These are phyloP conservation scores for Pangasius macronema DNA, from an alignment of 2,797 vertebrate genomes.

Conservation along the genomic window DNA sequence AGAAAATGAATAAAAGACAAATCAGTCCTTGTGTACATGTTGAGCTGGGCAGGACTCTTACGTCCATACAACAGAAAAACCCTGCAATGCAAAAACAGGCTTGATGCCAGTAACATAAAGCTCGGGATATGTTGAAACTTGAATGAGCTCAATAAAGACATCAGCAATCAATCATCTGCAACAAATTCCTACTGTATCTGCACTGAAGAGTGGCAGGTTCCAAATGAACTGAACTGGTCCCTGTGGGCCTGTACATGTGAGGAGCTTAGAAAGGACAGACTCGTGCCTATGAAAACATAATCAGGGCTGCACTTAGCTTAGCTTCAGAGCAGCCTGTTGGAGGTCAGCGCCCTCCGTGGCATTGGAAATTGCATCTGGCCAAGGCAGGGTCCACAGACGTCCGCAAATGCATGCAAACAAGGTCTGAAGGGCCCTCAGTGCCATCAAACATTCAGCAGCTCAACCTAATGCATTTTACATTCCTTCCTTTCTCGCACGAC, in stretches of 20 bases:
- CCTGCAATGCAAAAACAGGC: neutral
- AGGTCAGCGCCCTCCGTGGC: constrained; percentile 40
- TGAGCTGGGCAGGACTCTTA: constrained; percentile 18
- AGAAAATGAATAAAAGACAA: neutral
- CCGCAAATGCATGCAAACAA: constrained; percentile 45
- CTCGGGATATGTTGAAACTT: neutral
- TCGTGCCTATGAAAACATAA: constrained; percentile 48
- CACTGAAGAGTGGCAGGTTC: neutral
- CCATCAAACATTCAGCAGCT: constrained; percentile 48
- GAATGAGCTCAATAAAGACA: constrained; percentile 23
- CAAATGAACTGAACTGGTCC: constrained; percentile 29
- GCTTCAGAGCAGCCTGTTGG: constrained; percentile 12
- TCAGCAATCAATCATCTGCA: constrained; percentile 34
- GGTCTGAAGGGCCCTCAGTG: constrained; percentile 16
- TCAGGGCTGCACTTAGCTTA: constrained; percentile 28
- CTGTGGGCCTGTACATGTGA: constrained; percentile 26
- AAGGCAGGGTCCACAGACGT: constrained; percentile 1
- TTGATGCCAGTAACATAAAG: neutral
- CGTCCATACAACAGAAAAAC: constrained; percentile 10
- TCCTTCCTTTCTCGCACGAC: neutral
- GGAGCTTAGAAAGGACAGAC: constrained; percentile 16
- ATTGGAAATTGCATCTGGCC: constrained; percentile 29
- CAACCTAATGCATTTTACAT: constrained; percentile 9
- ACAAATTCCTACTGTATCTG: constrained; percentile 24
- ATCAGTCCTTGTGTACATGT: constrained; percentile 36